phyloP scores from a whole-genome alignment of 2,888 invertebrate genomes.

The Ormyrus pomaceus region DNA sequence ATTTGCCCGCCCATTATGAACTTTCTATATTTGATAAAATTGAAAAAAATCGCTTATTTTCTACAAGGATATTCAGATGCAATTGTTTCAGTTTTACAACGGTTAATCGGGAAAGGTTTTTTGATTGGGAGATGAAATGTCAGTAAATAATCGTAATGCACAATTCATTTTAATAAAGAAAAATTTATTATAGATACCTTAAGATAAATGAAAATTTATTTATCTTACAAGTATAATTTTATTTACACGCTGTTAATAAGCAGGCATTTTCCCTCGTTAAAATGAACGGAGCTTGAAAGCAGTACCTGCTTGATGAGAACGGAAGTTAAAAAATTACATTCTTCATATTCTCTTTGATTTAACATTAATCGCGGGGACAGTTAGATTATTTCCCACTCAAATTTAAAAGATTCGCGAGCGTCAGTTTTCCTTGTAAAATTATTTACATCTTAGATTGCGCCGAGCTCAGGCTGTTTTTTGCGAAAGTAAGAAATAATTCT shows the following conservation, averaged over 20 bases:
- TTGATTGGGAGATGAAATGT: not conserved
- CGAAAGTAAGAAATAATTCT: conserved; percentile 9
- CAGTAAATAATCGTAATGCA: not conserved
- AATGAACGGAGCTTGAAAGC: conserved; percentile 26
- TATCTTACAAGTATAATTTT: conserved; percentile 53
- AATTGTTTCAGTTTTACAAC: no score
- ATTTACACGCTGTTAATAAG: conserved; percentile 49
- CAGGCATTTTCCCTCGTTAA: conserved; percentile 22
- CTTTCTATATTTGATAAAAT: no score
- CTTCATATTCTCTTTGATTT: conserved; percentile 23
- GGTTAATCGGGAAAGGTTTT: no score
- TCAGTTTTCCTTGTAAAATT: conserved; percentile 29
- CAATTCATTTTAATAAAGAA: conserved; percentile 47
- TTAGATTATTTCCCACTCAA: conserved; percentile 7
- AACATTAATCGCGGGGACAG: not conserved
- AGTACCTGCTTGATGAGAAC: conserved; percentile 7
- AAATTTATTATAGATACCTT: conserved; percentile 45
- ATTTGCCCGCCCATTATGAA: no score
- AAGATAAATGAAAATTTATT: conserved; percentile 51
- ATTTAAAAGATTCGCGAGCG: conserved; percentile 32
- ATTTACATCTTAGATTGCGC: conserved; percentile 42
- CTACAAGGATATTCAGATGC: no score
- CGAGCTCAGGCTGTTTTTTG: conserved; percentile 9
- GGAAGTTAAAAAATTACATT: conserved; percentile 19
- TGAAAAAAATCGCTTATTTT: no score